Evolutionary conservation across 2,113 vertebrate species (phyloP), one percentile per base, ranked within the genome.

Genomic region (Ellobius talpinus): DNA sequence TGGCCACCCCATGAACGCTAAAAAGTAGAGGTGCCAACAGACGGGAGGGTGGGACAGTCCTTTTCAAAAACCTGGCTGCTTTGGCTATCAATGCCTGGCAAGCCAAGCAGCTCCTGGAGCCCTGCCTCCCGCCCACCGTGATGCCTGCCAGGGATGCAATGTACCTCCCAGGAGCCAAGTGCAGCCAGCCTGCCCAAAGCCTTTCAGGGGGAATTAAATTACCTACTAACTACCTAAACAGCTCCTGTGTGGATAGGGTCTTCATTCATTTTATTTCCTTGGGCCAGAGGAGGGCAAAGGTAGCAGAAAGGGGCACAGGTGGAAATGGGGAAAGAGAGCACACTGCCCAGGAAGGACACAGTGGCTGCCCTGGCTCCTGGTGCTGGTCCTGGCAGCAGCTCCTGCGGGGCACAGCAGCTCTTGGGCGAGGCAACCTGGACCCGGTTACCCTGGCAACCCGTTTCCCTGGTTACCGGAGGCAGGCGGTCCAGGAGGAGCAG

Each of bases 21-120:
- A 90, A 96, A 97, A 97, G 97, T 90, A 97, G 96, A 93, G 94
- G 89, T 97, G 98, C 98, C 97, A 97, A 97, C 98, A 99, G 98
- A 98, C 93, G 96, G 98, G 91, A 97, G 89, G 98, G 98, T 98
- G 98, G 98, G 96, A 87, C 98, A 33, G 95, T 61, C 95, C 96
- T 96, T 98, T 97, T 97, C 96, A 97, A 97, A 98, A 98, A 98
- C 96, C 98, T 98, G 98, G 98, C 97, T 19, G 61, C 65, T 96
- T 93, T 98, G 97, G 96, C 97, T 81, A 45, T 96, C 93, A 98
- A 92, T 74, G 93, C 95, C 97, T 98, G 98, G 98, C 98, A 98
- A 63, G 55, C 42, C 5, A 4, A 97, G 90, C 82, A 72, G 90
- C 85, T 97, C 95, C 94, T 97, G 73, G 94, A 91, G 78, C 98